Evolutionary conservation across 2,888 invertebrate genomes (phyloP), one percentile per base, ranked within the genome.

Genomic region (Idaea dimidiata): DNA sequence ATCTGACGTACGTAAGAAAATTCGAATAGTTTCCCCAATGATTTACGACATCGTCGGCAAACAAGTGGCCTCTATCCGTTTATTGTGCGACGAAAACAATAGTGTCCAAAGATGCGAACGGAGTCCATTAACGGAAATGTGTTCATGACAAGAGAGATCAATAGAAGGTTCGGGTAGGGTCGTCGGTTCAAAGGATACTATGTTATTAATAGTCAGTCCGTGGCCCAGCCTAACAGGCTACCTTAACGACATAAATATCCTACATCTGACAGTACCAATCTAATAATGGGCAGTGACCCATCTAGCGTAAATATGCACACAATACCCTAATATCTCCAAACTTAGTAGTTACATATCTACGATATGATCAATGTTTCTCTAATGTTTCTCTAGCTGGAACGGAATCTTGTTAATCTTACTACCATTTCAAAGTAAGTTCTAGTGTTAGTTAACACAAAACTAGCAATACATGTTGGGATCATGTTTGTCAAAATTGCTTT

Each of bases 111-210:
- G 82, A 86, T 79, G 78, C 66, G 74, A 71, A 79, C 75, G 72
- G 78, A 83, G 84, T 85, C 88, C 88, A 89, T 90, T 89, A 89
- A 82, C 78, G 82, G 77, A 81, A 87, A 87, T 84, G 84, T 88
- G 85, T 81, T 80, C 81, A 84, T 86, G 88, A 88, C 89, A 87
- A 82, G 84, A 87, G 79, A 85, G 85, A 87, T 88, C 88, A 88
- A 88, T 88, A 86, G 84, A 82, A 75, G 75, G 75, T 67, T 73
- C 73, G 80, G 83, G 81, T 81, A 79, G 79, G 81, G 72, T 73
- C 74, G 79, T 79, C 69, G 80, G 78, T 78, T 81, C 80, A 82
- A 81, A 78, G 75, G 71, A 73, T 72, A 43, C 71, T 73, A 72
- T 74, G 78, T 86, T 87, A 88, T 88, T 87, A 87, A 88, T 89